A percentile compares a stretch with the other conserved stretches of the same genome.
phyloP scores from a whole-genome alignment of 2,113 vertebrate species.

The Melanerpes aurifrons region DNA sequence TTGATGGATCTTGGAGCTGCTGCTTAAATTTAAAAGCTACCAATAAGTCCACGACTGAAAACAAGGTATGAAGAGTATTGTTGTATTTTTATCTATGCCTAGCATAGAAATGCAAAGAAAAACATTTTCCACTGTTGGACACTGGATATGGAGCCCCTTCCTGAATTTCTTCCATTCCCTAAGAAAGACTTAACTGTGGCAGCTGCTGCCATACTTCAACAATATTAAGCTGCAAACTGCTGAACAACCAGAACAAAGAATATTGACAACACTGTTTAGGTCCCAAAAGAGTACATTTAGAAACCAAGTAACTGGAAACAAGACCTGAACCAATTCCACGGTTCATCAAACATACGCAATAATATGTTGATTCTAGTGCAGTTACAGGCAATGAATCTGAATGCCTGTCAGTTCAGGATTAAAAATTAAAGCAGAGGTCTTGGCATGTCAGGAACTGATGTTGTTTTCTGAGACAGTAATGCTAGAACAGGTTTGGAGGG shows the following conservation, averaged over 20 bases:
- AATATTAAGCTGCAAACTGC: slow-evolving; percentile 43
- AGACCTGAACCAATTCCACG: slow-evolving; percentile 49
- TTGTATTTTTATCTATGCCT: not conserved
- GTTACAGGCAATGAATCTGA: slow-evolving; percentile 29
- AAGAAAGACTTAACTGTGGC: not conserved
- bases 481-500: not conserved
- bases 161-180: not conserved
- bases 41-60: not conserved
- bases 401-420: slow-evolving; percentile 27
- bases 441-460: not conserved
- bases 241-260: slow-evolving; percentile 57
- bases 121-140: not conserved
- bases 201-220: not conserved
- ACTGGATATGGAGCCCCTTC: not conserved
- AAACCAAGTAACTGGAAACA: slow-evolving; percentile 60
- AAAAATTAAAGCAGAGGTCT: slow-evolving; percentile 60
- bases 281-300: slow-evolving; percentile 48
- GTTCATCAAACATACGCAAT: slow-evolving; percentile 54
- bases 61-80: not conserved
- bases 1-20: not conserved
- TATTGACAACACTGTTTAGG: slow-evolving; percentile 33
- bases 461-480: not conserved
- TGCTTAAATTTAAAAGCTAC: slow-evolving; percentile 7
- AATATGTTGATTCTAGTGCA: slow-evolving; percentile 40
- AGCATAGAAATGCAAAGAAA: not conserved